A percentile compares a stretch with the other conserved stretches of the same genome.
Conservation (phyloP, 2,888 invertebrate genomes). For the Acrobasis consociella region DNA sequence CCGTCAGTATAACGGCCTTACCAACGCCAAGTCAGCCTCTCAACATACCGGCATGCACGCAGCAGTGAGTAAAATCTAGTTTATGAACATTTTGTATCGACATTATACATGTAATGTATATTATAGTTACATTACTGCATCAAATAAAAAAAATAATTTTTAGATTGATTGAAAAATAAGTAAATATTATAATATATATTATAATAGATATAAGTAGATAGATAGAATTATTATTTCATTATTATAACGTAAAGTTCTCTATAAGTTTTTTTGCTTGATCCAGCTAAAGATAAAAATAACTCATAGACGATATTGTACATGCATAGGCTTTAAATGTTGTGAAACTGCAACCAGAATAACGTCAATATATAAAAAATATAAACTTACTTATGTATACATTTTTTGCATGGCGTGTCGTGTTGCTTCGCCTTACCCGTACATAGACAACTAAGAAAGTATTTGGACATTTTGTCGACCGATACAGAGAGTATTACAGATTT, state of each 20-base stretch:
- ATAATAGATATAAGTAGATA: no score
- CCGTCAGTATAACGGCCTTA: constrained; percentile 66
- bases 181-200: no score
- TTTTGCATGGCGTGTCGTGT: constrained; percentile 79
- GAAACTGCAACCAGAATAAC: constrained; percentile 22
- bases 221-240: background rate
- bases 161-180: no score
- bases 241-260: background rate
- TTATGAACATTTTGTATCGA: background rate
- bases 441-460: constrained; percentile 82
- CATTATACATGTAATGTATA: background rate
- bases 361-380: constrained; percentile 34
- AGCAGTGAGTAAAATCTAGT: constrained; percentile 64
- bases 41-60: constrained; percentile 64
- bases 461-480: constrained; percentile 83
- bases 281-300: constrained; percentile 5
- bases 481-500: constrained; percentile 69
- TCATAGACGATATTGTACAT: constrained; percentile 2
- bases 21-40: constrained; percentile 61
- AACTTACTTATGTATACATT: constrained; percentile 62
- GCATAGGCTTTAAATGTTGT: constrained; percentile 33
- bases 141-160: no score
- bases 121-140: background rate
- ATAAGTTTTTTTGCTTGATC: constrained; percentile 12
- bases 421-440: constrained; percentile 40